phyloP scores from a whole-genome alignment of 2,888 invertebrate species.

The Capitulum mitella region DNA sequence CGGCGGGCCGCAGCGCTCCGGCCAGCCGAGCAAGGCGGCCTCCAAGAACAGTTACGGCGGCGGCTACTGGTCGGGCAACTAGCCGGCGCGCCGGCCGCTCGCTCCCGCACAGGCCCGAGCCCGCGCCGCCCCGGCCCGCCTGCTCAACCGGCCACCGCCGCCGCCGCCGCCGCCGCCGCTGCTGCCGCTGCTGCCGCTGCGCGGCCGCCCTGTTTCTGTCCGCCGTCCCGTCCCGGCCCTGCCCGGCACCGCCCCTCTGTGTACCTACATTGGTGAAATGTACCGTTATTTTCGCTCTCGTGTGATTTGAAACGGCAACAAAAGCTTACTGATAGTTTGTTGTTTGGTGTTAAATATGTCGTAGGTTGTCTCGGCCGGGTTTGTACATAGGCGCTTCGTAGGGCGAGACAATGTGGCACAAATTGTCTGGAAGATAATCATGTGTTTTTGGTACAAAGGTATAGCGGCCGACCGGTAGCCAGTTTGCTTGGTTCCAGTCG shows the following conservation, averaged over 20 bases:
- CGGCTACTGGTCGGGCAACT: not conserved
- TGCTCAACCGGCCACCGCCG: not conserved
- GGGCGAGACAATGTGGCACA: not conserved
- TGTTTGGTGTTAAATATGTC: constrained; percentile 8
- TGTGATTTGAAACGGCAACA: not conserved
- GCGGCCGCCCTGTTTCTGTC: not conserved
- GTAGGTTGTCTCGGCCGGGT: not conserved
- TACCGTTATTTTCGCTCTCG: not conserved
- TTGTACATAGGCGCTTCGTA: not conserved
- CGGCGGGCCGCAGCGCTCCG: not conserved
- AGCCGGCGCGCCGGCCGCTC: not conserved
- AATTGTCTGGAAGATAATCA: constrained; percentile 13
- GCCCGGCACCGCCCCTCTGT: not conserved
- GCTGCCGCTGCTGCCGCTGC: not conserved
- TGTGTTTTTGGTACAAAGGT: constrained; percentile 10
- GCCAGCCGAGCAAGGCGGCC: not conserved
- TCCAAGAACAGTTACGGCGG: constrained; percentile 6
- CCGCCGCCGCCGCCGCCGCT: no score
- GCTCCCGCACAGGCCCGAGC: not conserved
- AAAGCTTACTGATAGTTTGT: not conserved
- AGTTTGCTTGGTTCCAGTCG: not conserved
- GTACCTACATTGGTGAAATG: not conserved
- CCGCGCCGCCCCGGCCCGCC: no score
- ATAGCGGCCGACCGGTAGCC: not conserved
- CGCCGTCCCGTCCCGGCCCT: not conserved